phyloP scores from a whole-genome alignment of 2,888 invertebrate species.

The Ectemnius continuus region DNA sequence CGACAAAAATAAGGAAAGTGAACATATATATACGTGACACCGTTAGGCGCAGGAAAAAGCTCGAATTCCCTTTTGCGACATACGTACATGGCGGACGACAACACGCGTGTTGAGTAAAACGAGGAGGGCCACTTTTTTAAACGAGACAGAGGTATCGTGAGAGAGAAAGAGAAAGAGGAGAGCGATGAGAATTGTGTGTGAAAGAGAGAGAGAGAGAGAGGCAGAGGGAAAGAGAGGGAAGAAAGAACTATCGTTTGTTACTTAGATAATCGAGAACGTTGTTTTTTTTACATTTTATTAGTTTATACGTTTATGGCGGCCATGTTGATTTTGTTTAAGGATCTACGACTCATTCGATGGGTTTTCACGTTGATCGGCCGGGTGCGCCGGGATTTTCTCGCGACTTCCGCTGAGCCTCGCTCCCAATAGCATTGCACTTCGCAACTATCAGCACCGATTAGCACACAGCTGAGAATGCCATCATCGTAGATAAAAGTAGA shows the following conservation, averaged over 20 bases:
- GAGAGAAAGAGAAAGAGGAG: neutral
- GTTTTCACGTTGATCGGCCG: conserved; percentile 61
- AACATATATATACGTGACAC: conserved; percentile 12
- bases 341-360: conserved; percentile 68
- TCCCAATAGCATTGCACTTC: no score
- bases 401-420: neutral
- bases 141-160: conserved; percentile 12
- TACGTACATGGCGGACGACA: conserved; percentile 9
- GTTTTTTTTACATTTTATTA: conserved; percentile 78
- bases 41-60: conserved; percentile 34
- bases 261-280: conserved; percentile 77
- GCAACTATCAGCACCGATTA: no score
- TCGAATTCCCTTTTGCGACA: conserved; percentile 36
- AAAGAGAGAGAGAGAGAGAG: neutral
- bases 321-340: conserved; percentile 75
- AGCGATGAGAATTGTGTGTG: neutral
- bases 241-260: conserved; percentile 77
- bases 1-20: conserved; percentile 22
- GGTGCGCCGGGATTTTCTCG: conserved; percentile 41
- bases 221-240: conserved; percentile 48
- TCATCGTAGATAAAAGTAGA: no score
- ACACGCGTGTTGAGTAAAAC: conserved; percentile 20
- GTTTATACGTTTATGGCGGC: conserved; percentile 76
- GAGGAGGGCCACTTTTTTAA: conserved; percentile 38
- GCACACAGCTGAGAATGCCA: no score